Evolutionary conservation across 2,888 invertebrate genomes (phyloP).

Genomic region (Trisateles emortualis): DNA sequence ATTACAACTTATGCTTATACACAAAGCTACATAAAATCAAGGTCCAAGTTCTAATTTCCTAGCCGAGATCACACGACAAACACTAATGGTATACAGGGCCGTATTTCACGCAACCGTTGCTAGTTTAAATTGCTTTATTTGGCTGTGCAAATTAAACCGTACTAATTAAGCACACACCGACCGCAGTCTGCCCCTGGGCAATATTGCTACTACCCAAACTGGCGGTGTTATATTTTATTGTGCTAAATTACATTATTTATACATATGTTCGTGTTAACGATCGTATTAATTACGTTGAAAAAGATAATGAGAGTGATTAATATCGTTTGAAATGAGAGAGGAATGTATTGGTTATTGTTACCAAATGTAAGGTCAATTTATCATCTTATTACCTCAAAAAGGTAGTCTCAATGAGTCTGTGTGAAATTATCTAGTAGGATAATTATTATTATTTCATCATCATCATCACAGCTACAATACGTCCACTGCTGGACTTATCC

Average conservation of each 20-base stretch:
- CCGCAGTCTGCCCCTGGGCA: slow-evolving; percentile 22
- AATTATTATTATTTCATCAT: too few species aligned
- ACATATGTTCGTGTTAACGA: background rate
- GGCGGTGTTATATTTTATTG: slow-evolving; percentile 17
- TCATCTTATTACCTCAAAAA: too few species aligned
- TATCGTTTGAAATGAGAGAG: background rate
- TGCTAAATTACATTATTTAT: slow-evolving; percentile 23
- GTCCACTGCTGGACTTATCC: too few species aligned
- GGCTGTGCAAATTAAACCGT: slow-evolving; percentile 42
- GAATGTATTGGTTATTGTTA: too few species aligned
- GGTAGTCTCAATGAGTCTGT: too few species aligned
- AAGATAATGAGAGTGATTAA: background rate
- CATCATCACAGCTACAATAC: too few species aligned
- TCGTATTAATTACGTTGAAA: slow-evolving; percentile 3
- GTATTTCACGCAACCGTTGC: slow-evolving; percentile 41
- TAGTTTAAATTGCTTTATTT: slow-evolving; percentile 48
- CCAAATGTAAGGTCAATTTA: too few species aligned
- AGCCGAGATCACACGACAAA: slow-evolving; percentile 13
- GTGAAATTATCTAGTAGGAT: too few species aligned
- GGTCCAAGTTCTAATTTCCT: background rate
- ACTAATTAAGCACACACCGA: slow-evolving; percentile 42
- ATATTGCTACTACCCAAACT: slow-evolving; percentile 16
- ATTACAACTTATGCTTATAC: too few species aligned
- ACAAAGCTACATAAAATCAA: background rate
- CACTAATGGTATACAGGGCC: slow-evolving; percentile 18